Percentiles rank a stretch among this genome's conserved stretches.
These are phyloP conservation scores for Myrmecophaga tridactyla DNA, from an alignment of 2,113 vertebrate species.

Conservation along the genomic window DNA sequence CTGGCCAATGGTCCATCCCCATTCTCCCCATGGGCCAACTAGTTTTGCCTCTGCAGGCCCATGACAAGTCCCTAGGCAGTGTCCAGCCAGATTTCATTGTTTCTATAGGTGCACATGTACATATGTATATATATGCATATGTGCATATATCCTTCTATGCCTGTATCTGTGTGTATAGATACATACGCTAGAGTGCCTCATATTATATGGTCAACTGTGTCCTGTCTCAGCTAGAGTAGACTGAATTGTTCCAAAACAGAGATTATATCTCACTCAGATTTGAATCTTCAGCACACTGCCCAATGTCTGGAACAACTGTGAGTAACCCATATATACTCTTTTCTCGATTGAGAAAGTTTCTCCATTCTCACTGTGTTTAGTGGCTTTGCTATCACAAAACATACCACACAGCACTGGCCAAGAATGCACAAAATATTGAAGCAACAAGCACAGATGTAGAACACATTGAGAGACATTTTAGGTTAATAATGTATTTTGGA, in stretches of 20 bases:
- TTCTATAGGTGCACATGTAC: background rate
- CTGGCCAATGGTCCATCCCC: background rate
- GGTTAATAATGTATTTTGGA: slow-evolving; percentile 5
- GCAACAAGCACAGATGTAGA: background rate
- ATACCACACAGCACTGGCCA: background rate
- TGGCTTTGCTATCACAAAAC: background rate
- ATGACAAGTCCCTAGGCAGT: background rate
- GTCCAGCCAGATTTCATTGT: background rate
- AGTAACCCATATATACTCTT: background rate
- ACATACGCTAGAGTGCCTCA: background rate
- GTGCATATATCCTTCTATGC: background rate
- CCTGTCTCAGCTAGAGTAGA: background rate
- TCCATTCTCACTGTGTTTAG: background rate
- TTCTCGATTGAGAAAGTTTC: background rate
- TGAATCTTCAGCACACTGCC: background rate
- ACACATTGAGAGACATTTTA: background rate
- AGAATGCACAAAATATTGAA: background rate
- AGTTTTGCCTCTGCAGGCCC: background rate
- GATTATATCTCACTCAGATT: background rate
- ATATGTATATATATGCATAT: background rate
- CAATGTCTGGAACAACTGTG: background rate
- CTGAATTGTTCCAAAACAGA: slow-evolving; percentile 7
- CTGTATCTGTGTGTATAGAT: background rate
- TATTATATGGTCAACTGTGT: background rate
- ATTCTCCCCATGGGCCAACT: background rate